A percentile compares a stretch with the other conserved stretches of the same genome.
Evolutionary conservation across 2,113 vertebrate species (phyloP).

Genomic region (Cyrtonyx montezumae): DNA sequence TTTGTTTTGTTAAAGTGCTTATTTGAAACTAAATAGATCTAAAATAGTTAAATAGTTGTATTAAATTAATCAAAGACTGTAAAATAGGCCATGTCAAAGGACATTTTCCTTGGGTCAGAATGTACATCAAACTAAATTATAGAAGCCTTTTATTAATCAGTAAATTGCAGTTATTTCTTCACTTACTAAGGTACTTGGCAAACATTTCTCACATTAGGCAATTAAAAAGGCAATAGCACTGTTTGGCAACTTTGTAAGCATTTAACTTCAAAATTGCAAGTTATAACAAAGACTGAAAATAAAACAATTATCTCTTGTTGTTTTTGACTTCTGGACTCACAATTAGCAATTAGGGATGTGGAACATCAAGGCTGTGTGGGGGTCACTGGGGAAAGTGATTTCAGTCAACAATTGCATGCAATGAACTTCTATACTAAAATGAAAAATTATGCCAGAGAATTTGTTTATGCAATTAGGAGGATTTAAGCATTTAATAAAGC

Average conservation of each 20-base stretch:
- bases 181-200: neutral
- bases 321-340: slow-evolving; percentile 7
- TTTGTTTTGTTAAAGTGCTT: neutral
- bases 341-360: neutral
- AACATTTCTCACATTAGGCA: slow-evolving; percentile 32
- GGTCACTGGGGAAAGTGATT: neutral
- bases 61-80: slow-evolving; percentile 13
- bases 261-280: slow-evolving; percentile 21
- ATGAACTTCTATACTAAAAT: neutral
- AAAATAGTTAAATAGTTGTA: slow-evolving; percentile 38
- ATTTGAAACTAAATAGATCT: slow-evolving; percentile 25
- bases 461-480: neutral
- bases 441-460: neutral
- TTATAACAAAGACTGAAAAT: slow-evolving; percentile 32
- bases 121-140: neutral
- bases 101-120: slow-evolving; percentile 16
- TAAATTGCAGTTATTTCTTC: slow-evolving; percentile 58
- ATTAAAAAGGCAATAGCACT: slow-evolving; percentile 25
- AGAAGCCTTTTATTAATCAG: slow-evolving; percentile 40
- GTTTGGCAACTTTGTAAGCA: slow-evolving; percentile 10
- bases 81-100: slow-evolving; percentile 39
- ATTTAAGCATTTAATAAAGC: neutral
- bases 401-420: neutral
- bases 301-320: neutral
- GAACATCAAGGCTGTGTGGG: neutral